Base-by-base conservation (phyloP, 1,140 invertebrate genomes). In the Drosophila pallidifrons region DNA sequence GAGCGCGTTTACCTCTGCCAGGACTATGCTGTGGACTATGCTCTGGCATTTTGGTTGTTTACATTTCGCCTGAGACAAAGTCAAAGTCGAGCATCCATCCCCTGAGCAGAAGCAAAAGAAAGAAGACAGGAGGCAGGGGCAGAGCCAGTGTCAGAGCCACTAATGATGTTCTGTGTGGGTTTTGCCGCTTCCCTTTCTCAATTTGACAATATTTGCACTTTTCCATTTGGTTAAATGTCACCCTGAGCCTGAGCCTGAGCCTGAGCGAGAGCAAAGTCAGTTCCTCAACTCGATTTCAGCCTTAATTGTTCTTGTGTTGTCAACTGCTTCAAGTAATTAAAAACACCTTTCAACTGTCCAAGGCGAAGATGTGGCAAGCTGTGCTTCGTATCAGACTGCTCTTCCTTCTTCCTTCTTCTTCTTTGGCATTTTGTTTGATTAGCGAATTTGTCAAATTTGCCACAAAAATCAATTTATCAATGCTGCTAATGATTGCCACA, bases 121-220 rank as follows among this genome's bases (percentile, higher is more conserved):
- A 28, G 41, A 57, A 28, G 11, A 41, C n/a, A 5, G 20, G n/a
- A 41, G 35, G 25, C 13, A 15, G 43, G 28, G 35, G 8, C 35
- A 38, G 20, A 25, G 20, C 6, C 16, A 41, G 6, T 28, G 15
- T 51, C 60, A 43, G 77, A 61, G 60, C 69, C 79, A 91, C 88
- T 91, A 91, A 91, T 91, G 88, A 91, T 91, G 87, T 87, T 73
- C 77, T 75, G 74, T 91, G 86, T 90, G 87, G 79, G 82, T 75
- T 82, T 78, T 57, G 20, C 65, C 49, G 43, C 64, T 64, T 69
- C 72, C 58, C 68, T 60, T 60, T 46, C 32, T 30, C 10, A n/a
- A 54, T 67, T 58, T 65, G 77, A 58, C 86, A 85, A 83, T 91
- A 85, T 91, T 91, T 91, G 88, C 88, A 85, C 81, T 91, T 87